Percentiles rank a stretch among this genome's conserved stretches.
Conservation (phyloP, 2,888 invertebrate genomes). For the Acleris holmiana region DNA sequence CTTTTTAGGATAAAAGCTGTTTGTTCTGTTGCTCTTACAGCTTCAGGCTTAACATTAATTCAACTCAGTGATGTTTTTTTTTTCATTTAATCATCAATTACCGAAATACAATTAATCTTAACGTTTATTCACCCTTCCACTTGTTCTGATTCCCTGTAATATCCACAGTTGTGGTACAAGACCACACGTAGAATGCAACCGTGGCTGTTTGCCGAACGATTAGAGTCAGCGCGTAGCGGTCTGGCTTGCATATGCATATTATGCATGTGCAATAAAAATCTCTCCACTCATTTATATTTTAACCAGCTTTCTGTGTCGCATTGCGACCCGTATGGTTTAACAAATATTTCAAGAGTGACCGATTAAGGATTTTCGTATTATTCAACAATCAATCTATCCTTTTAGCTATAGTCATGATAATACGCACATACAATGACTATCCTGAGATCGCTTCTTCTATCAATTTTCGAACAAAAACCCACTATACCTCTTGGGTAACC, state of each 20-base stretch:
- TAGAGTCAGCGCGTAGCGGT: constrained; percentile 38
- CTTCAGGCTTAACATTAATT: no score
- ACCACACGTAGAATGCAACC: constrained; percentile 40
- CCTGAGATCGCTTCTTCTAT: no score
- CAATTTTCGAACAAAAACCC: no score
- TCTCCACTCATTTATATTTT: constrained; percentile 40
- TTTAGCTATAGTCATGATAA: no score
- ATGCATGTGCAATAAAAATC: constrained; percentile 41
- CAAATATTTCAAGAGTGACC: background rate
- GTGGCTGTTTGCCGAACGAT: constrained; percentile 44
- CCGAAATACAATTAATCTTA: no score
- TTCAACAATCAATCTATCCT: no score
- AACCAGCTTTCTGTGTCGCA: constrained; percentile 28
- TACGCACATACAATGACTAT: no score
- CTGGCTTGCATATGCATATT: constrained; percentile 40
- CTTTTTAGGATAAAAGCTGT: no score
- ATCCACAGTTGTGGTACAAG: constrained; percentile 38
- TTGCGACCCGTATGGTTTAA: constrained; percentile 25
- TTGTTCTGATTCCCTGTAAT: constrained; percentile 27
- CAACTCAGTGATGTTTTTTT: no score
- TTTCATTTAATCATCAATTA: no score
- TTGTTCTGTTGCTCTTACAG: no score
- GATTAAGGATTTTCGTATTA: background rate
- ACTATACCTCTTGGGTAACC: no score
- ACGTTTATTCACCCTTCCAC: constrained; percentile 11